Conservation (phyloP, 2,113 vertebrate genomes). For the Bubo blakistoni region DNA sequence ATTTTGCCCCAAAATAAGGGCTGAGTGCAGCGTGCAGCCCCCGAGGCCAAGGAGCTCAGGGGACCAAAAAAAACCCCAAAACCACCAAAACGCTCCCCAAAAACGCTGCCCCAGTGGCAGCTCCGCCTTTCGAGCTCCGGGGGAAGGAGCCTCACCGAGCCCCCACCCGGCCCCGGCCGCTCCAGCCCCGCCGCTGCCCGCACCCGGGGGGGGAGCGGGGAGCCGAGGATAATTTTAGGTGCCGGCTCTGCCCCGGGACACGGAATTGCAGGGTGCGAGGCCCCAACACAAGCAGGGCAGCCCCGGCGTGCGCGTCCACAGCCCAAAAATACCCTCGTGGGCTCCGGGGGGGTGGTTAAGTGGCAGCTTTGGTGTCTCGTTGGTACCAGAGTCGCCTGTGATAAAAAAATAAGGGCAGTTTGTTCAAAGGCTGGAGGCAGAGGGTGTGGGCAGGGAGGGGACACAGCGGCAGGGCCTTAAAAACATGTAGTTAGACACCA, state of each 20-base stretch:
- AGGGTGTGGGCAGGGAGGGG: background rate
- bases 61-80: no score
- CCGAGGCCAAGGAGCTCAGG: no score
- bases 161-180: background rate
- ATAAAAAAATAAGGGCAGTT: conserved; percentile 14
- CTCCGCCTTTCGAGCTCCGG: no score
- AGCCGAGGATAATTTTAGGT: background rate
- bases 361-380: background rate
- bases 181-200: no score
- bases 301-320: background rate
- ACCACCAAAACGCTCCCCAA: no score
- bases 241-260: background rate
- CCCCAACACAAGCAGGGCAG: background rate
- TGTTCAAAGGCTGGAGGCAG: background rate
- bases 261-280: background rate
- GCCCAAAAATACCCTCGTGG: background rate
- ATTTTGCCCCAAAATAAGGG: no score
- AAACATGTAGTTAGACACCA: background rate
- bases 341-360: background rate
- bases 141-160: no score
- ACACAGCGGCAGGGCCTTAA: background rate
- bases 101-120: no score
- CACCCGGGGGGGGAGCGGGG: no score
- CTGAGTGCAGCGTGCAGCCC: no score
- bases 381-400: background rate